A percentile compares a stretch with the other conserved stretches of the same genome.
Evolutionary conservation across 1,140 invertebrate genomes (phyloP).

Genomic region (Archivesica marissinica): DNA sequence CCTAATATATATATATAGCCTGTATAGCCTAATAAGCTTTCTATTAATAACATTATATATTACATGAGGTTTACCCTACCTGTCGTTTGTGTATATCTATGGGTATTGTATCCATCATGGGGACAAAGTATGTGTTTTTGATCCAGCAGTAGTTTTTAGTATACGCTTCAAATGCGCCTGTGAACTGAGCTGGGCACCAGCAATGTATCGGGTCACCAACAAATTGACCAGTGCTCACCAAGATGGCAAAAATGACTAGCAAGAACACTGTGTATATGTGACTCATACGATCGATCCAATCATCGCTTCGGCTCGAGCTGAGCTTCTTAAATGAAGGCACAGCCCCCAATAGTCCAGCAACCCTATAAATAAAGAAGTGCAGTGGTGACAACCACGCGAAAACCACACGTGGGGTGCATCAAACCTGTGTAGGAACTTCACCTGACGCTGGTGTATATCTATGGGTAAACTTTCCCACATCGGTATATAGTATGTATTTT

Average conservation of each 20-base stretch:
- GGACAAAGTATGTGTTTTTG: constrained; percentile 85
- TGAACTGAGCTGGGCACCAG: constrained; percentile 81
- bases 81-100: constrained; percentile 64
- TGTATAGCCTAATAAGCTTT: too few species aligned
- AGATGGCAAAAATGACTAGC: constrained; percentile 74
- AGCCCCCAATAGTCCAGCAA: constrained; percentile 68
- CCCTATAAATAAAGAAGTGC: constrained; percentile 62
- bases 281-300: constrained; percentile 77
- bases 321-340: constrained; percentile 74
- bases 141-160: constrained; percentile 84
- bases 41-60: too few species aligned
- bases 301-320: constrained; percentile 73
- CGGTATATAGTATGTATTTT: constrained; percentile 85
- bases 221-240: constrained; percentile 80
- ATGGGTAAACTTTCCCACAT: constrained; percentile 84
- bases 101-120: constrained; percentile 83
- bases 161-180: constrained; percentile 73
- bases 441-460: constrained; percentile 69
- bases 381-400: background rate
- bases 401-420: background rate
- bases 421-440: constrained; percentile 36
- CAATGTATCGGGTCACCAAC: constrained; percentile 81
- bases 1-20: too few species aligned
- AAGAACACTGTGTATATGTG: constrained; percentile 78
- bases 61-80: too few species aligned